Conservation (phyloP, 2,888 invertebrate genomes). For the Geotrupes spiniger region DNA sequence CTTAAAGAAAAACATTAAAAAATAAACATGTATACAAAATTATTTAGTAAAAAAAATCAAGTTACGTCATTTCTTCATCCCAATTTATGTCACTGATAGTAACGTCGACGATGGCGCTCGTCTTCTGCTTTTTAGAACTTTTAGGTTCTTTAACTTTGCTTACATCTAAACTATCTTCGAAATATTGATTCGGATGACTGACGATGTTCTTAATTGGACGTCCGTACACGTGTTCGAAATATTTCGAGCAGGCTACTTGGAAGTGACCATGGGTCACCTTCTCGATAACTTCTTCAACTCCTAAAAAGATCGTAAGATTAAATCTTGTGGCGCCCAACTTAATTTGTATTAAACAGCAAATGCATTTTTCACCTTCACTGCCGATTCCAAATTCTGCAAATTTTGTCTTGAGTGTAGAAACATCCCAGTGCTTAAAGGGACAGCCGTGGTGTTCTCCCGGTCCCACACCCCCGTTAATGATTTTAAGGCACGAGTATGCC, state of each 20-base stretch:
- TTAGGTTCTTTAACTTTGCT: no score
- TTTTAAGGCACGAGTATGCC: slow-evolving; percentile 88
- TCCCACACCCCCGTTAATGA: slow-evolving; percentile 74
- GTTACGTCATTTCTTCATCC: no score
- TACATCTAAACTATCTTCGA: slow-evolving; percentile 65
- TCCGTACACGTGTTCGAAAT: slow-evolving; percentile 71
- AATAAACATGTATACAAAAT: no score
- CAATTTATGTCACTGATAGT: no score
- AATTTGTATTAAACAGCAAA: no score
- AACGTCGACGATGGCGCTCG: no score
- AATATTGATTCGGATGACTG: slow-evolving; percentile 91
- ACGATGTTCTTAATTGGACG: slow-evolving; percentile 65
- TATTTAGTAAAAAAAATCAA: no score
- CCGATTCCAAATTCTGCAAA: slow-evolving; percentile 66
- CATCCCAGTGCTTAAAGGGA: slow-evolving; percentile 84
- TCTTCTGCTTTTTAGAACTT: no score
- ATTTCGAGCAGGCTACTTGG: slow-evolving; percentile 86
- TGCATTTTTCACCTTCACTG: slow-evolving; percentile 53
- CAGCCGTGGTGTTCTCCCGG: slow-evolving; percentile 90
- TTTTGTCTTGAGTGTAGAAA: slow-evolving; percentile 66
- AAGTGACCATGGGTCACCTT: slow-evolving; percentile 75
- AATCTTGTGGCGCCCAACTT: no score
- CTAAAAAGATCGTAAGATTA: slow-evolving; percentile 59
- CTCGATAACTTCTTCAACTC: slow-evolving; percentile 67
- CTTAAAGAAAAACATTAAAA: no score